phyloP scores from a whole-genome alignment of 1,140 invertebrate species.

The Ylistrum balloti region DNA sequence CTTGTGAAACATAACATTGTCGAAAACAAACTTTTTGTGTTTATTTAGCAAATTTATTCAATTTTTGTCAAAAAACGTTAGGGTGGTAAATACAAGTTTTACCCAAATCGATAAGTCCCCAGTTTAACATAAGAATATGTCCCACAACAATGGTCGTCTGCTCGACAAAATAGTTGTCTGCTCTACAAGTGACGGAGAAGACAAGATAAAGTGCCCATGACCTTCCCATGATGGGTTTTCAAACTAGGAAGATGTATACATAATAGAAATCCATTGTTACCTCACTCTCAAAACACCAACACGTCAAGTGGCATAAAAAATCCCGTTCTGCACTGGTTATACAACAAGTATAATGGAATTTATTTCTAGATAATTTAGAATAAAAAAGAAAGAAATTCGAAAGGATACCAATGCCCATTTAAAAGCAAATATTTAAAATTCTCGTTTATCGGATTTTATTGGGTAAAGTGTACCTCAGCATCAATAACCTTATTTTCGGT shows the following conservation, averaged over 20 bases:
- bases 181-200: background rate
- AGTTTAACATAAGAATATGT: constrained; percentile 30
- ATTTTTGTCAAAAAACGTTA: background rate
- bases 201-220: constrained; percentile 27
- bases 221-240: background rate
- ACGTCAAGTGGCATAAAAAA: too few relatives aligned
- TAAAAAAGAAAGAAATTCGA: too few relatives aligned
- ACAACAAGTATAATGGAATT: too few relatives aligned
- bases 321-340: too few relatives aligned
- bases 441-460: too few relatives aligned
- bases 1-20: background rate
- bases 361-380: too few relatives aligned
- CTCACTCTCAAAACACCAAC: too few relatives aligned
- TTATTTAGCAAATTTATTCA: constrained; percentile 27
- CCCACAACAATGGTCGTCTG: background rate
- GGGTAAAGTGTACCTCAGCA: too few relatives aligned
- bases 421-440: too few relatives aligned
- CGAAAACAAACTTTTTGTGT: constrained; percentile 16
- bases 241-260: background rate
- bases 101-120: background rate
- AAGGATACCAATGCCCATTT: too few relatives aligned
- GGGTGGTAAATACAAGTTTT: background rate
- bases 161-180: constrained; percentile 23
- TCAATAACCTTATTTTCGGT: too few relatives aligned
- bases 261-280: background rate